Evolutionary conservation across 2,888 invertebrate species (phyloP), one percentile per base, ranked within the genome.

Genomic region (Alcis repandata): DNA sequence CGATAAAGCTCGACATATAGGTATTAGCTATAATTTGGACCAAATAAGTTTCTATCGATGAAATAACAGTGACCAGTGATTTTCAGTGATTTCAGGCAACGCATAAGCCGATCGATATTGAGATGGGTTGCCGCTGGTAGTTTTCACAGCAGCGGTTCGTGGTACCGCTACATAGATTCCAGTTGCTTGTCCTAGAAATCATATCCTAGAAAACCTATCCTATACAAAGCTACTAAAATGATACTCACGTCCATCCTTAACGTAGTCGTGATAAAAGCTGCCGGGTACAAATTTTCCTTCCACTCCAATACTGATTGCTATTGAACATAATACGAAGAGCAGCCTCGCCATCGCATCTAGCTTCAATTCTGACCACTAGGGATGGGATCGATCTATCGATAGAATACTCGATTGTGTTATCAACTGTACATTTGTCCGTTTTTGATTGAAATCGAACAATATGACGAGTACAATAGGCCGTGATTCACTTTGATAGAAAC

Each of bases 211-310:
- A 43, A 4, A 20, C 4, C 7, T 19, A 11, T 1, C 1, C n/a
- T 43, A 46, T 8, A 46, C 1, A 17, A 22, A 2, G 11, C 33
- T 15, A 32, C 2, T 17, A 9, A 36, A 48, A 40, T 60, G 38
- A 6, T 63, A 90, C 92, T 87, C 78, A 92, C 92, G 90, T 69
- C 92, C 92, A 78, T 89, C 86, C 74, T 82, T 90, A 1, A 92
- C 87, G 72, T 92, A 92, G 72, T 92, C 86, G 59, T 92, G 87
- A 15, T 61, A 51, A 38, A 62, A 38, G 8, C 59, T 49, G 0
- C 10, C 43, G 2, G 70, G 67, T 1, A 62, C 33, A 45, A 15
- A 51, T n/a, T 41, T 54, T 8, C 63, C 65, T 22, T 49, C 20
- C 0, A 63, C 69, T 36, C 59, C 15, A 32, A 41, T 52, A 49